phyloP scores from a whole-genome alignment of 2,113 vertebrate genomes.

The Myotis lucifugus region DNA sequence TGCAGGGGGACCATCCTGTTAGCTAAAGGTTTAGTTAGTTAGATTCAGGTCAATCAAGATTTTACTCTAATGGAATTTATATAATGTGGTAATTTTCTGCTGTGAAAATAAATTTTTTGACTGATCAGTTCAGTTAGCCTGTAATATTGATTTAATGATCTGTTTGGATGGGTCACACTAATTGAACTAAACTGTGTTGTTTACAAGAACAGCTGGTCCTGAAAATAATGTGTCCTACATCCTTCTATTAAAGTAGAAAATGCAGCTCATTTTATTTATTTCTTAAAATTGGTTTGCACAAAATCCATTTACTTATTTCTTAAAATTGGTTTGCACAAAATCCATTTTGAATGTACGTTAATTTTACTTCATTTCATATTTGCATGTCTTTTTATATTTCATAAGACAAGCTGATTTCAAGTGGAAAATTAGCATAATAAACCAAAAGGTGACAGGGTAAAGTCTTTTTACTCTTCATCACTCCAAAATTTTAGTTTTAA shows the following conservation, averaged over 20 bases:
- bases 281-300: not conserved
- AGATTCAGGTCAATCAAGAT: slow-evolving; percentile 43
- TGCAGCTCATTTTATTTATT: slow-evolving; percentile 10
- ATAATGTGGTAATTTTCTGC: slow-evolving; percentile 52
- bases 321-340: not conserved
- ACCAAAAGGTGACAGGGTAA: not conserved
- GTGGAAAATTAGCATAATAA: not conserved
- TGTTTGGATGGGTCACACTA: slow-evolving; percentile 44
- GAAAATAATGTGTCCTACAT: slow-evolving; percentile 51
- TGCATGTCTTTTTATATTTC: not conserved
- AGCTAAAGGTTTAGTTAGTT: slow-evolving; percentile 51
- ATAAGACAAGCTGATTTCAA: slow-evolving; percentile 4
- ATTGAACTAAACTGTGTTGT: slow-evolving; percentile 59
- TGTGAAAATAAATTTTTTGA: not conserved
- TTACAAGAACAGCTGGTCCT: slow-evolving; percentile 54
- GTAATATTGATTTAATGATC: slow-evolving; percentile 55
- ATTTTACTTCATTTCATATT: slow-evolving; percentile 46
- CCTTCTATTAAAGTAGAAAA: slow-evolving; percentile 16
- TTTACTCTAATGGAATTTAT: slow-evolving; percentile 43
- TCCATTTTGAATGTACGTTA: not conserved
- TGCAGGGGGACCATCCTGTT: not conserved
- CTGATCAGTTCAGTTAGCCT: slow-evolving; percentile 50
- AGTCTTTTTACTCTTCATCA: slow-evolving; percentile 6
- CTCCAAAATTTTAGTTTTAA: not conserved
- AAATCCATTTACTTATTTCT: not conserved